Evolutionary conservation across 2,888 invertebrate genomes (phyloP).

Genomic region (Barypeithes pellucidus): DNA sequence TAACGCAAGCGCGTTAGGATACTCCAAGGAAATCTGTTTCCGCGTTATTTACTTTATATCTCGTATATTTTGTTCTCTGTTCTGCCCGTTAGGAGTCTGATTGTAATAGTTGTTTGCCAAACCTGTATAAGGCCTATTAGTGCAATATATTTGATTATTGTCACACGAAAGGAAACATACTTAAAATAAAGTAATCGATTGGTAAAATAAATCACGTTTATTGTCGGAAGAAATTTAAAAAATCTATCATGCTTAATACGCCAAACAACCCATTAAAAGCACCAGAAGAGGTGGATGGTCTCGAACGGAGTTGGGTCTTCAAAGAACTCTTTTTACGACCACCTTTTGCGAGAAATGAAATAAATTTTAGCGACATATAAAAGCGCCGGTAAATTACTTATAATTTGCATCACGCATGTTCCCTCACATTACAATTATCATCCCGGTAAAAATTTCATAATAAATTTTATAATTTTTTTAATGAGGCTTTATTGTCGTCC

Average conservation of each 20-base stretch:
- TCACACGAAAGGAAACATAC: too few relatives aligned
- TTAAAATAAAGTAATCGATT: too few relatives aligned
- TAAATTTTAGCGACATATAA: slow-evolving; percentile 61
- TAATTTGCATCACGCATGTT: slow-evolving; percentile 69
- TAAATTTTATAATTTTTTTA: slow-evolving; percentile 50
- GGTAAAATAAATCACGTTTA: too few relatives aligned
- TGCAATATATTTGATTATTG: too few relatives aligned
- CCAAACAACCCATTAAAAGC: slow-evolving; percentile 35
- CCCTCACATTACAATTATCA: slow-evolving; percentile 67
- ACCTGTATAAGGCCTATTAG: too few relatives aligned
- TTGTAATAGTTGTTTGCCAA: too few relatives aligned
- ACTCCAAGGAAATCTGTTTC: too few relatives aligned
- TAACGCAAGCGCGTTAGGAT: too few relatives aligned
- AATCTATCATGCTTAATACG: background rate
- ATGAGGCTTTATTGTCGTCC: slow-evolving; percentile 28
- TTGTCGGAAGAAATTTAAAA: background rate
- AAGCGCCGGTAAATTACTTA: slow-evolving; percentile 56
- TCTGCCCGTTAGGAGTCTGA: too few relatives aligned
- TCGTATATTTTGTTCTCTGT: too few relatives aligned
- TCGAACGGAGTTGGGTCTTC: slow-evolving; percentile 32
- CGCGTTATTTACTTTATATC: too few relatives aligned
- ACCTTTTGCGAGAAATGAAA: slow-evolving; percentile 44
- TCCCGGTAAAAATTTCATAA: slow-evolving; percentile 56
- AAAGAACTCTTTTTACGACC: slow-evolving; percentile 49
- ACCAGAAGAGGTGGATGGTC: slow-evolving; percentile 23